Evolutionary conservation across 2,113 vertebrate genomes (phyloP).

Genomic region (Psophia crepitans): DNA sequence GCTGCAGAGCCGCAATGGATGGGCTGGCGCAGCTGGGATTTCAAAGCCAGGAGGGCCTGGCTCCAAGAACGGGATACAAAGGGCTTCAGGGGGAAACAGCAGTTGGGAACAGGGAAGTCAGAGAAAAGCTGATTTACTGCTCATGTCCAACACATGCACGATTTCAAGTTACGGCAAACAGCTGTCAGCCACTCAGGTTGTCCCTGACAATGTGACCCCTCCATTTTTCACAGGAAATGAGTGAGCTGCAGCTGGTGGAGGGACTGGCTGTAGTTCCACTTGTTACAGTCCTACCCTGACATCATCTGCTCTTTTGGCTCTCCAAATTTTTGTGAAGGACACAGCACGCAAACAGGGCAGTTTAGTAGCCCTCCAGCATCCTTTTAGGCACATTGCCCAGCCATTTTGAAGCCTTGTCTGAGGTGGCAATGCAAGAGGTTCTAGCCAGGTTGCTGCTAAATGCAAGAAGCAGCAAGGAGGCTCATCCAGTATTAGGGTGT

Average conservation of each 20-base stretch:
- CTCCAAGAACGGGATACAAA: constrained; percentile 24
- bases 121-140: constrained; percentile 38
- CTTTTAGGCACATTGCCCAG: neutral
- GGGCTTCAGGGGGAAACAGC: neutral
- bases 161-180: constrained; percentile 47
- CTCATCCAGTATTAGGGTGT: neutral
- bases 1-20: neutral
- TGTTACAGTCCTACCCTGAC: neutral
- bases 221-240: neutral
- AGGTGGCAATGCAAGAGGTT: neutral
- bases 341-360: neutral
- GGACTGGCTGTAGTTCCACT: neutral
- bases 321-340: neutral
- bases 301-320: neutral
- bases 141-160: neutral
- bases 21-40: constrained; percentile 1
- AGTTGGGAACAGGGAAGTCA: constrained; percentile 30
- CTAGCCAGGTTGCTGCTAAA: neutral
- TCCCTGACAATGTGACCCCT: neutral
- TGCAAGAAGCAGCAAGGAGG: neutral
- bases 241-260: constrained; percentile 15
- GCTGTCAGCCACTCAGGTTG: constrained; percentile 29
- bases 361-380: neutral
- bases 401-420: neutral
- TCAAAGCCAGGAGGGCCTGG: neutral